Conservation (phyloP, 2,113 vertebrate species). For the Macaca nemestrina region DNA sequence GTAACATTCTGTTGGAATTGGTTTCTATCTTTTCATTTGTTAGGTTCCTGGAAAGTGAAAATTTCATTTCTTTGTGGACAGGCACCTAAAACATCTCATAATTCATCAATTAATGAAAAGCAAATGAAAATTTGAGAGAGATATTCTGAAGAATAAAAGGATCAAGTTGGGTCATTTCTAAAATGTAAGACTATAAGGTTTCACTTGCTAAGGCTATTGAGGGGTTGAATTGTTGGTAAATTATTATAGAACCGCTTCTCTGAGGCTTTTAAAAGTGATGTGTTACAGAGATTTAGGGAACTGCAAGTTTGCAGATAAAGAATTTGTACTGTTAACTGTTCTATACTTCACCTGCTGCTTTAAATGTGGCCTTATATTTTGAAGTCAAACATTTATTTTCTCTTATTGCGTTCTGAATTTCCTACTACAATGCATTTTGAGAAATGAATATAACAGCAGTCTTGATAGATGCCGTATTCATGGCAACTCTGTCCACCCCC, state of each 20-base stretch:
- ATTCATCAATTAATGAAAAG: not conserved
- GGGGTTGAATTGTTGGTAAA: conserved; percentile 3
- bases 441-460: not conserved
- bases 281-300: not conserved
- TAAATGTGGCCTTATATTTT: not conserved
- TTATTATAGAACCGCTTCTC: not conserved
- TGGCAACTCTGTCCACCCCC: not conserved
- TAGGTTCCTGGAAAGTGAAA: conserved; percentile 55
- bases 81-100: conserved; percentile 5
- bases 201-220: not conserved
- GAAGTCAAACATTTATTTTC: not conserved
- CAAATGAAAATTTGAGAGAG: not conserved
- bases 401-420: not conserved
- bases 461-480: not conserved
- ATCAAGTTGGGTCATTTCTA: not conserved
- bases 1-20: conserved; percentile 46
- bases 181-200: not conserved
- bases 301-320: not conserved
- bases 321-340: not conserved
- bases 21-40: conserved; percentile 61
- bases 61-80: conserved; percentile 24
- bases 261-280: conserved; percentile 14
- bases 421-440: not conserved
- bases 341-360: not conserved
- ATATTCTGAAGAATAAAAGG: not conserved